Evolutionary conservation across 1,140 invertebrate genomes (phyloP).

Genomic region (Orchesella cincta): DNA sequence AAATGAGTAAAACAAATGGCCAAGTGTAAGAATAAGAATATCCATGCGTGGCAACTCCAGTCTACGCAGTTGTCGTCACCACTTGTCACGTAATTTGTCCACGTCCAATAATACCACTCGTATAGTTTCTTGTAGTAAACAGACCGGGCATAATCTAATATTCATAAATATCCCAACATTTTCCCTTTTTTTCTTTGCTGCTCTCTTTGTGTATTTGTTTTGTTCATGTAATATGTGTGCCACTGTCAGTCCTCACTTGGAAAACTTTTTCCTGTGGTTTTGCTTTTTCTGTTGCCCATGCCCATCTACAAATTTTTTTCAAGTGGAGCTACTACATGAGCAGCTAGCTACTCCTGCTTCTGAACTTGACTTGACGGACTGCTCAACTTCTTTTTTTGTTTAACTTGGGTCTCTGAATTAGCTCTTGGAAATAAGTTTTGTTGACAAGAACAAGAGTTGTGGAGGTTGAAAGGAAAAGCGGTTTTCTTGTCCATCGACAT

Average conservation of each 20-base stretch:
- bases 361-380: too few species aligned
- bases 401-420: too few species aligned
- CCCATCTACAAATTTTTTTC: not conserved
- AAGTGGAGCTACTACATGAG: not conserved
- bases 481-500: not conserved
- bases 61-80: slow-evolving; percentile 10
- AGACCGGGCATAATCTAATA: not conserved
- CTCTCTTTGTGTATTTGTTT: not conserved
- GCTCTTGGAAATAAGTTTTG: not conserved
- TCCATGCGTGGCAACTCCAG: not conserved
- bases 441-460: not conserved
- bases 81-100: slow-evolving; percentile 23
- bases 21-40: not conserved
- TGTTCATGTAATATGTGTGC: not conserved
- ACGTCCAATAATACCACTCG: not conserved
- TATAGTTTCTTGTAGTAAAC: not conserved
- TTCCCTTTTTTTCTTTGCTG: not conserved
- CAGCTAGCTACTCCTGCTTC: too few species aligned
- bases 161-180: too few species aligned
- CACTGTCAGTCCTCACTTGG: not conserved
- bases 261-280: slow-evolving; percentile 7
- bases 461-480: not conserved
- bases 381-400: too few species aligned
- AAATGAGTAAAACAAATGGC: slow-evolving; percentile 19
- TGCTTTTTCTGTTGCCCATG: not conserved